A percentile compares a stretch with the other conserved stretches of the same genome.
Conservation (phyloP, 1,140 invertebrate species). For the Anadara kagoshimensis region DNA sequence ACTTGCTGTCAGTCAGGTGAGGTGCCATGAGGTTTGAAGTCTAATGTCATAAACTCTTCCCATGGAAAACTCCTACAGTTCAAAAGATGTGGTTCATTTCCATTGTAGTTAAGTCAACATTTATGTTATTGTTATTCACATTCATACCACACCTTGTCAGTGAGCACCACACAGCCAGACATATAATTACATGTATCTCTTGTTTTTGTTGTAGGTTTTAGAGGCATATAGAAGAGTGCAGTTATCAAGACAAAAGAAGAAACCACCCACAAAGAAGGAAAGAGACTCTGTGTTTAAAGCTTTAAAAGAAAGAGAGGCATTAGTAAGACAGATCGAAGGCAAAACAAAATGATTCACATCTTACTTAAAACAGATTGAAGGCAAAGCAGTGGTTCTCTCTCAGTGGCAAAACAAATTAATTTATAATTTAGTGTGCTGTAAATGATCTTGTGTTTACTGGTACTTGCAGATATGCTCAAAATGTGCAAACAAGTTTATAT, state of each 20-base stretch:
- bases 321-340: constrained; percentile 77
- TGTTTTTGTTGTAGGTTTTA: constrained; percentile 74
- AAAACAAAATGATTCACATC: no score
- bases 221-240: constrained; percentile 87
- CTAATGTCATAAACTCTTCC: neutral
- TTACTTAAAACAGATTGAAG: no score
- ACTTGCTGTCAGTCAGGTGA: no score
- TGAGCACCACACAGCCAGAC: neutral
- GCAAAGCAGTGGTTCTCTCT: no score
- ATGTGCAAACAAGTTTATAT: no score
- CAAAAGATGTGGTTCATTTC: no score
- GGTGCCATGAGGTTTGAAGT: no score
- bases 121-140: neutral
- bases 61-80: neutral
- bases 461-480: no score
- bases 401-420: no score
- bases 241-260: constrained; percentile 85
- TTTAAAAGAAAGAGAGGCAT: constrained; percentile 78
- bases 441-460: no score
- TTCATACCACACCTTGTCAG: neutral
- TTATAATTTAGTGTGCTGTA: no score
- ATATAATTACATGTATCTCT: no score
- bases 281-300: constrained; percentile 85
- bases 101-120: neutral
- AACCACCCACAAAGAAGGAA: constrained; percentile 86